Evolutionary conservation across 1,140 invertebrate genomes (phyloP).

Genomic region (Drosophila parabipectinata): DNA sequence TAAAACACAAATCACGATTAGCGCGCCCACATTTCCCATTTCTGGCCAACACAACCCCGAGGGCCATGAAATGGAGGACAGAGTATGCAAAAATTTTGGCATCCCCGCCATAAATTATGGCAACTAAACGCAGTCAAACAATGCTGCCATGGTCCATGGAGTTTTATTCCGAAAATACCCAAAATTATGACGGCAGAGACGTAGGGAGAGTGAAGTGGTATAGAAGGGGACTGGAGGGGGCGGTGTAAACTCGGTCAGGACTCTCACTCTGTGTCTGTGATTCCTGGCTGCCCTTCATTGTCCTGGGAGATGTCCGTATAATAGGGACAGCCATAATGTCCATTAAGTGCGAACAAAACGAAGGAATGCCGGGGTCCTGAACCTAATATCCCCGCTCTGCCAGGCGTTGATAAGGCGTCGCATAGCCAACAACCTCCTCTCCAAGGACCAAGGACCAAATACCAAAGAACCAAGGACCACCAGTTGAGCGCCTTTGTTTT

Average conservation of each 20-base stretch:
- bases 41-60: constrained; percentile 6
- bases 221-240: neutral
- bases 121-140: constrained; percentile 61
- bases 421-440: constrained; percentile 5
- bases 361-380: constrained; percentile 33
- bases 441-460: neutral
- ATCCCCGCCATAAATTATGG: constrained; percentile 60
- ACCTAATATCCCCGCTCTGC: constrained; percentile 36
- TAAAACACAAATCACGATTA: constrained; percentile 76
- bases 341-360: constrained; percentile 76
- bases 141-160: constrained; percentile 44
- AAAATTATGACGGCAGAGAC: constrained; percentile 63
- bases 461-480: constrained; percentile 23
- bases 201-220: neutral
- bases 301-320: constrained; percentile 48
- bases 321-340: constrained; percentile 69
- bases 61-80: neutral
- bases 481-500: constrained; percentile 62
- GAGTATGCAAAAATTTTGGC: constrained; percentile 42
- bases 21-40: constrained; percentile 46
- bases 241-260: neutral
- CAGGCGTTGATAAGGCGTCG: constrained; percentile 57
- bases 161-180: constrained; percentile 49
- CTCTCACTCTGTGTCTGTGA: neutral
- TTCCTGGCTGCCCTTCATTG: constrained; percentile 46